Percentiles rank a stretch among this genome's conserved stretches.
Conservation (phyloP, 2,888 invertebrate genomes). For the Myathropa florea region DNA sequence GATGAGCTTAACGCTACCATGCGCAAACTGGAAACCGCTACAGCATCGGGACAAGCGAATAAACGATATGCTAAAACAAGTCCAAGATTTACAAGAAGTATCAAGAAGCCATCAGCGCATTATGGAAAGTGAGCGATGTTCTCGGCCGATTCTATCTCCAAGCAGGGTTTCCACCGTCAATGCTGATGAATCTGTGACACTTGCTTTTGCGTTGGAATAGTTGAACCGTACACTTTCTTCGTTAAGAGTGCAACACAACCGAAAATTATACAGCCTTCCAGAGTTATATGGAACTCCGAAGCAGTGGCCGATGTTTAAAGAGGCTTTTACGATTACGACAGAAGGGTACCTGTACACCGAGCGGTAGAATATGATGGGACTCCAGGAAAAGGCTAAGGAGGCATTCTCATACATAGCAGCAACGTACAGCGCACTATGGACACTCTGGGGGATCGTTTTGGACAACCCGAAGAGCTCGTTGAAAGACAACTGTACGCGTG, state of each 20-base stretch:
- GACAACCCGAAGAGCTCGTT: no score
- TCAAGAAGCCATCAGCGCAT: neutral
- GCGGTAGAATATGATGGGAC: constrained; percentile 2
- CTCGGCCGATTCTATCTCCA: neutral
- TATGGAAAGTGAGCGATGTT: neutral
- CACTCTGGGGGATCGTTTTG: no score
- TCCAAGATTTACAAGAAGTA: neutral
- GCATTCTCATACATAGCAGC: no score
- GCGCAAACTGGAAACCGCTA: no score
- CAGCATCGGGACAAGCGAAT: no score
- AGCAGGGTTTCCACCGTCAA: no score
- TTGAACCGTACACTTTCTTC: no score
- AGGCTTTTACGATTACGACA: constrained; percentile 1
- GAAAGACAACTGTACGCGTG: no score
- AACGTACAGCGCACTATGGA: constrained; percentile 17
- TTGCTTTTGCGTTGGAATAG: neutral
- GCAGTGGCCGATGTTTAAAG: constrained; percentile 12
- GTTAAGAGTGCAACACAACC: no score
- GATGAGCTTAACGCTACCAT: no score
- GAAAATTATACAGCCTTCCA: no score
- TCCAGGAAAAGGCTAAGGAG: constrained; percentile 41
- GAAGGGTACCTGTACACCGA: neutral
- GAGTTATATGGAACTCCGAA: no score
- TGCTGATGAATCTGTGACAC: neutral
- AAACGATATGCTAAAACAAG: neutral